phyloP scores from a whole-genome alignment of 2,113 vertebrate genomes.

The Alouatta palliata region DNA sequence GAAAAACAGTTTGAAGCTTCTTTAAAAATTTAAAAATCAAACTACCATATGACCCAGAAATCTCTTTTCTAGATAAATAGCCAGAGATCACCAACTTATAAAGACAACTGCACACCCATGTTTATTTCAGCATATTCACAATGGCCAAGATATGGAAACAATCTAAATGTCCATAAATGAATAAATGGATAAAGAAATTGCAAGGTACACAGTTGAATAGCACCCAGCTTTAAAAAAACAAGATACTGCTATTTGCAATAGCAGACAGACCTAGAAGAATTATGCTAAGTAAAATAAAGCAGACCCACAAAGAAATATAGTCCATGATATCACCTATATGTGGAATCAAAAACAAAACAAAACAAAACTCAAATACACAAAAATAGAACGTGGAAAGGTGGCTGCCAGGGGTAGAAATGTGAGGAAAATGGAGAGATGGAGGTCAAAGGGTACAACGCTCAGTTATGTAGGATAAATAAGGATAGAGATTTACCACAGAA shows the following conservation, averaged over 20 bases:
- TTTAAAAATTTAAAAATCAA: neutral
- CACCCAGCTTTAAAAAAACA: neutral
- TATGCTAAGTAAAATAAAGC: neutral
- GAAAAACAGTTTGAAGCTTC: neutral
- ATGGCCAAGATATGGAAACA: neutral
- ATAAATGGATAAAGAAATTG: neutral
- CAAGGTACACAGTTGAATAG: neutral
- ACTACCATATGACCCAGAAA: neutral
- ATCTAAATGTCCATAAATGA: neutral
- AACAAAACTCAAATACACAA: neutral
- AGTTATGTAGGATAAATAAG: neutral
- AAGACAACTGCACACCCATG: neutral
- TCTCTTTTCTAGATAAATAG: neutral
- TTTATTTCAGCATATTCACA: neutral
- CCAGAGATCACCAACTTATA: neutral
- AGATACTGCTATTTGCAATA: neutral
- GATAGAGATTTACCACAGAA: neutral
- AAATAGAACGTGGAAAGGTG: neutral
- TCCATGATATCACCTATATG: neutral
- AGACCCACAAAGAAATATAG: neutral
- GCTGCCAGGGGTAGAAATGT: neutral
- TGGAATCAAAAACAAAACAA: neutral
- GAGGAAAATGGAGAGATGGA: neutral
- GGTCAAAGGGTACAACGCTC: neutral
- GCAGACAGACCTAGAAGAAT: neutral